Base-by-base conservation (phyloP, 2,113 vertebrate genomes). In the Nothocercus julius region DNA sequence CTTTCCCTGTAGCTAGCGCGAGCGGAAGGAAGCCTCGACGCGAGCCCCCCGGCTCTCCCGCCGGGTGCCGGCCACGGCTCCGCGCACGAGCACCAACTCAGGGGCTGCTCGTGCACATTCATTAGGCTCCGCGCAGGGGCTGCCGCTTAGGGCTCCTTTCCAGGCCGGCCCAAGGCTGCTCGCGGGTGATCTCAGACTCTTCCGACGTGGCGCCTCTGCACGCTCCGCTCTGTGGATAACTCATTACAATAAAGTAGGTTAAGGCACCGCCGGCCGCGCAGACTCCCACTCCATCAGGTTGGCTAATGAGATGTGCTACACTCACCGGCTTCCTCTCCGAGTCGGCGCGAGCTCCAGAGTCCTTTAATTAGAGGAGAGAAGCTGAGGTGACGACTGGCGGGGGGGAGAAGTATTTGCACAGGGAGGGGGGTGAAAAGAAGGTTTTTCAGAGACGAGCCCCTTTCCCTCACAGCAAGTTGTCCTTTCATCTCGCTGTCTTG, bases 201-300 rank as follows among this genome's bases (percentile, higher is more conserved):
- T 49, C n/a, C 69, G 83, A 89, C 62, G n/a, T 36, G 69, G 47
- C 53, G 85, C 58, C 40, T 91, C 90, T 61, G 15, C 36, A 38
- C 53, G 69, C 76, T 53, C 53, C 44, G 36, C 40, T 66, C 93
- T 17, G 49, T 75, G 44, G 80, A 66, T 79, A 94, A 89, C 86
- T 96, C 85, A 90, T 87, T 79, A 94, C 88, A 96, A 86, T 92
- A 28, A 94, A 69, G 69, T 79, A 44, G 59, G 40, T 82, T 93
- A 58, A 92, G 40, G 18, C 69, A 86, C 28, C 58, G 75, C 45
- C 38, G 79, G 59, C 82, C 79, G 79, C 72, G 44, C 47, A 88
- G 34, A 16, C 81, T 97, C 83, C 77, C 82, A 88, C 62, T 90
- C 93, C 77, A 89, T 89, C 88, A 84, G 38, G 56, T n/a, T 40